Evolutionary conservation across 2,113 vertebrate species (phyloP), one percentile per base, ranked within the genome.

Genomic region (Eolophus roseicapilla): DNA sequence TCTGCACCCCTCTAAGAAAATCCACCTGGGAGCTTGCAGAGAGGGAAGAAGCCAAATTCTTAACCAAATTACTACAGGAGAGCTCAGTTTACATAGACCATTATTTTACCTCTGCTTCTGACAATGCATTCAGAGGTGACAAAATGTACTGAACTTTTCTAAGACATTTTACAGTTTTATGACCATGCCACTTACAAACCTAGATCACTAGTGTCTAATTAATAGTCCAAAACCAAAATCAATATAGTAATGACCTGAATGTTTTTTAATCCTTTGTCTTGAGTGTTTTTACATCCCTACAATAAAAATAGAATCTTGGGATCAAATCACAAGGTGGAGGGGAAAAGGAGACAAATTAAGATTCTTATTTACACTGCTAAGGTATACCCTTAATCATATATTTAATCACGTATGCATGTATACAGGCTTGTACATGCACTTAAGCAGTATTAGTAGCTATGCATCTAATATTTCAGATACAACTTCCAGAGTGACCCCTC

Each of bases 141-240:
- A 88, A 93, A 97, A 90, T 21, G 25, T 43, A 81, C n/a, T 63
- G 69, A 93, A 92, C 64, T 92, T 95, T 88, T 75, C 74, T 14
- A 47, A 57, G 46, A 83, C 63, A 86, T 67, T 85, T 91, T 71
- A 63, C 37, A 65, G 46, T 46, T 87, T 81, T 88, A 67, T 43
- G 70, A 60, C 71, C 57, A 71, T 43, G 29, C 28, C 57, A 41
- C 41, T 57, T 82, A 75, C 65, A 85, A 67, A 75, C 7, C 4
- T 55, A 59, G 39, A 46, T 86, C 60, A 46, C 17, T 37, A 43
- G 33, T 23, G 9, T 82, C 35, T 62, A 96, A 92, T 92, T 94
- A 88, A 91, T 75, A 94, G 86, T 91, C 67, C 35, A 81, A 64
- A 77, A 3, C 3, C 28, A 39, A 94, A 96, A 91, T 65, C 65